Conservation (phyloP, 2,888 invertebrate species). For the Caenorhabditis becei region DNA sequence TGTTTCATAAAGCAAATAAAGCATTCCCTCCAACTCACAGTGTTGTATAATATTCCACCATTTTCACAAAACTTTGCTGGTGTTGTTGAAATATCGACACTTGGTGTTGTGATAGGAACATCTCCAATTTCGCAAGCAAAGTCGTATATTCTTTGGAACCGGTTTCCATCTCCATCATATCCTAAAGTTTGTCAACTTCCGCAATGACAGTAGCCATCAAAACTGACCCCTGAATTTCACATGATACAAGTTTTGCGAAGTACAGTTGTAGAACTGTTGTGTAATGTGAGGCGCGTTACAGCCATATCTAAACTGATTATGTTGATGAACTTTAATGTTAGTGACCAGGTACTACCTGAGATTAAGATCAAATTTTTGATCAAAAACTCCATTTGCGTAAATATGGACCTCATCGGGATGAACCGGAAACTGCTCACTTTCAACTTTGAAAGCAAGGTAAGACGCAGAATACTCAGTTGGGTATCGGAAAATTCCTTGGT, state of each 20-base stretch:
- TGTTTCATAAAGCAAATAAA: not conserved
- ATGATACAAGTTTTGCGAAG: conserved; percentile 60
- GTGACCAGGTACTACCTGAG: conserved; percentile 10
- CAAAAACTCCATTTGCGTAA: conserved; percentile 53
- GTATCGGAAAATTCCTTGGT: conserved; percentile 66
- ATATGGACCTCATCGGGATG: conserved; percentile 61
- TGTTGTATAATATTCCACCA: conserved; percentile 65
- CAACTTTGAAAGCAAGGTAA: conserved; percentile 52
- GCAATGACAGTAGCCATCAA: not conserved
- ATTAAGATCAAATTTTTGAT: conserved; percentile 44
- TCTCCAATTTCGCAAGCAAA: conserved; percentile 66
- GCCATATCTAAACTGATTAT: conserved; percentile 62
- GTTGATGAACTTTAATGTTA: too few species aligned
- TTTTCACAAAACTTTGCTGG: conserved; percentile 68
- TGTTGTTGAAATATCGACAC: conserved; percentile 42
- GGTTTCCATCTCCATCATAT: conserved; percentile 68
- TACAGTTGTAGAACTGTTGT: conserved; percentile 63
- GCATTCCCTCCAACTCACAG: conserved; percentile 18
- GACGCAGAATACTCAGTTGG: conserved; percentile 49
- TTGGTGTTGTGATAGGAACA: conserved; percentile 40
- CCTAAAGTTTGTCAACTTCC: conserved; percentile 44
- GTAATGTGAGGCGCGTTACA: conserved; percentile 69
- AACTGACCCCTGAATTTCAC: conserved; percentile 63
- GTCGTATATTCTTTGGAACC: conserved; percentile 73
- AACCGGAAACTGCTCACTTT: conserved; percentile 62